Percentiles rank a stretch among this genome's conserved stretches.
These are phyloP conservation scores for Luffia ferchaultella DNA, from an alignment of 2,888 invertebrate species.

Conservation along the genomic window DNA sequence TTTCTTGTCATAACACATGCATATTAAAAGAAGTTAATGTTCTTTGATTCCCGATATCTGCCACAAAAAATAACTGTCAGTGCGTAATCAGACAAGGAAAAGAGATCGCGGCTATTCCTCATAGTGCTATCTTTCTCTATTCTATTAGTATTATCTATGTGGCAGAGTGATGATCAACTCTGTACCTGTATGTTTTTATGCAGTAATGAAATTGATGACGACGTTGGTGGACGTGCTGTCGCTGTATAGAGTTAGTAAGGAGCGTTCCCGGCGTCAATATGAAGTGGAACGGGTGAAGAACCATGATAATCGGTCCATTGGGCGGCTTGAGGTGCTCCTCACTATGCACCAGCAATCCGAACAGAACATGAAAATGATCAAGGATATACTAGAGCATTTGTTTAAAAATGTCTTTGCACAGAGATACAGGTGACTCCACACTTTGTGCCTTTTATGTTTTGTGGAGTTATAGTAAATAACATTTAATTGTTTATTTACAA, in stretches of 20 bases:
- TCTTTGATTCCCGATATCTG: too few species aligned
- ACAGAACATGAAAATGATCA: constrained; percentile 99
- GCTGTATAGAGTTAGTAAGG: constrained; percentile 93
- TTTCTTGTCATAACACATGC: too few species aligned
- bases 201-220: constrained; percentile 99
- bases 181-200: constrained; percentile 8
- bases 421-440: constrained; percentile 77
- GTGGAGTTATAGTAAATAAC: too few species aligned
- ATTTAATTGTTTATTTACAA: too few species aligned
- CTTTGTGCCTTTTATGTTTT: too few species aligned
- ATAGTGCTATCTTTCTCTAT: too few species aligned
- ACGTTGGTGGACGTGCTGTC: constrained; percentile 97
- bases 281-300: constrained; percentile 95
- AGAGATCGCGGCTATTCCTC: too few species aligned
- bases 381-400: constrained; percentile 99
- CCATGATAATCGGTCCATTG: constrained; percentile 89
- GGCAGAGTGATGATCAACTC: too few species aligned
- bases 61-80: too few species aligned
- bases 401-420: constrained; percentile 99
- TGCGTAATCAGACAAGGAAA: too few species aligned
- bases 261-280: constrained; percentile 97
- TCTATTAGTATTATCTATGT: too few species aligned
- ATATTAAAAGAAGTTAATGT: too few species aligned
- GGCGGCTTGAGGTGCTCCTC: constrained; percentile 92
- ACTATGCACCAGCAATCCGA: constrained; percentile 94